Percentiles rank a stretch among this genome's conserved stretches.
Evolutionary conservation across 2,113 vertebrate genomes (phyloP).

Genomic region (Sinocyclocheilus maitianheensis): DNA sequence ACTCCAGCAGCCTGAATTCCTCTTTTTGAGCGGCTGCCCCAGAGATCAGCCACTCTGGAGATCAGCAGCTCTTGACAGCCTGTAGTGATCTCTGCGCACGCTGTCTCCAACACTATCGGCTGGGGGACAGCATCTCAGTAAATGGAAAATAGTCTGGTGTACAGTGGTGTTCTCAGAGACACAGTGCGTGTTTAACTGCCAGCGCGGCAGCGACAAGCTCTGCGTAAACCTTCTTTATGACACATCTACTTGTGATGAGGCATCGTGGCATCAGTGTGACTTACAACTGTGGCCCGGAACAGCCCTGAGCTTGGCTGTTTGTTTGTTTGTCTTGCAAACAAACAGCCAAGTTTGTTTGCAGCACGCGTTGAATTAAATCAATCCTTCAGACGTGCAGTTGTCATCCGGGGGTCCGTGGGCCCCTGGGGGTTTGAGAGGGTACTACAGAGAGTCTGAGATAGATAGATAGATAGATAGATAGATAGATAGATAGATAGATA

Average conservation of each 20-base stretch:
- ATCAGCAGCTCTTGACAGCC: conserved; percentile 43
- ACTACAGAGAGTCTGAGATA: neutral
- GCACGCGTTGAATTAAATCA: conserved; percentile 69
- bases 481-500: neutral
- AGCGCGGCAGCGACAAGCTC: conserved; percentile 2
- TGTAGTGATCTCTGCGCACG: conserved; percentile 14
- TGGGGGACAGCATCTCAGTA: conserved; percentile 7
- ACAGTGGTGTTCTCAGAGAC: conserved; percentile 32
- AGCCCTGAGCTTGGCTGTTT: conserved; percentile 46
- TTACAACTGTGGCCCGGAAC: conserved; percentile 1
- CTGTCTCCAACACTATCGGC: conserved; percentile 12
- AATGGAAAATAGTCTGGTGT: conserved; percentile 39
- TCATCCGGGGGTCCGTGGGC: neutral
- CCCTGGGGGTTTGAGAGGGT: neutral
- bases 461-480: neutral
- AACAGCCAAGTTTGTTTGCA: neutral
- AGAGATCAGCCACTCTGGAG: conserved; percentile 40
- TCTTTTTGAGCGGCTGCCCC: conserved; percentile 23
- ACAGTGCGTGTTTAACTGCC: conserved; percentile 47
- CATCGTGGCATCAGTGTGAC: conserved; percentile 15
- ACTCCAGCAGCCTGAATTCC: conserved; percentile 16
- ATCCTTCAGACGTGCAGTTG: conserved; percentile 50
- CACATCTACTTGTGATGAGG: conserved; percentile 26
- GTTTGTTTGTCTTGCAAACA: conserved; percentile 65
- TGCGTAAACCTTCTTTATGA: conserved; percentile 30